Conservation (phyloP, 2,888 invertebrate genomes). For the Eucera pruinosa region DNA sequence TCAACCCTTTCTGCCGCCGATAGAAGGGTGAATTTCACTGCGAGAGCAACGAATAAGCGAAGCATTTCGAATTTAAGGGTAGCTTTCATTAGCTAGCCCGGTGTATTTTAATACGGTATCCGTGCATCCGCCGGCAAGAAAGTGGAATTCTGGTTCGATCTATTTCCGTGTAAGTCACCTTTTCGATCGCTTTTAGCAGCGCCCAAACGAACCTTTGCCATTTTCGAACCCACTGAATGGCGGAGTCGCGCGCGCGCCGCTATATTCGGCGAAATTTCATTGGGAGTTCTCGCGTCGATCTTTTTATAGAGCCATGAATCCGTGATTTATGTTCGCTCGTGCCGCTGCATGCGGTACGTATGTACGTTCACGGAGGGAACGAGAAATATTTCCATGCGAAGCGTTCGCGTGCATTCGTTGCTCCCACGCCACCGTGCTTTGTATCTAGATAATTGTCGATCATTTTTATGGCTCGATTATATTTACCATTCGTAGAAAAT, state of each 20-base stretch:
- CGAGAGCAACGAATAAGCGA: too few species aligned
- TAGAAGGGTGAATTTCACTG: too few species aligned
- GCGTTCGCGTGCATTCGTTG: neutral
- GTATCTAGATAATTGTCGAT: neutral
- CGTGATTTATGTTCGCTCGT: slow-evolving; percentile 16
- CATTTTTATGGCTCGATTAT: neutral
- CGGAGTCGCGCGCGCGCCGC: neutral
- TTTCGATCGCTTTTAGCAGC: slow-evolving; percentile 16
- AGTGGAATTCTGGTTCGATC: slow-evolving; percentile 20
- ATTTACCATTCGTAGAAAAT: neutral
- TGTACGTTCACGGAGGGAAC: slow-evolving; percentile 4
- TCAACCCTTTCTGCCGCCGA: too few species aligned
- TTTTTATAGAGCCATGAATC: slow-evolving; percentile 34
- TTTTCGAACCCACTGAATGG: slow-evolving; percentile 27
- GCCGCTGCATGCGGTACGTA: too few species aligned
- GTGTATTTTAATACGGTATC: slow-evolving; percentile 20
- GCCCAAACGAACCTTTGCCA: slow-evolving; percentile 28
- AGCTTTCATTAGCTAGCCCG: neutral
- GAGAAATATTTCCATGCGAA: slow-evolving; percentile 6
- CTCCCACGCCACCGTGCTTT: neutral
- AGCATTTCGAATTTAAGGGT: too few species aligned
- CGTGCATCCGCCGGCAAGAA: neutral
- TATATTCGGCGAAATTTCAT: slow-evolving; percentile 13
- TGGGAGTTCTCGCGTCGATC: slow-evolving; percentile 3
- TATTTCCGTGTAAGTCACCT: slow-evolving; percentile 15